A percentile compares a stretch with the other conserved stretches of the same genome.
These are phyloP conservation scores for Peromyscus maniculatus DNA, from an alignment of 2,113 vertebrate species.

Conservation along the genomic window DNA sequence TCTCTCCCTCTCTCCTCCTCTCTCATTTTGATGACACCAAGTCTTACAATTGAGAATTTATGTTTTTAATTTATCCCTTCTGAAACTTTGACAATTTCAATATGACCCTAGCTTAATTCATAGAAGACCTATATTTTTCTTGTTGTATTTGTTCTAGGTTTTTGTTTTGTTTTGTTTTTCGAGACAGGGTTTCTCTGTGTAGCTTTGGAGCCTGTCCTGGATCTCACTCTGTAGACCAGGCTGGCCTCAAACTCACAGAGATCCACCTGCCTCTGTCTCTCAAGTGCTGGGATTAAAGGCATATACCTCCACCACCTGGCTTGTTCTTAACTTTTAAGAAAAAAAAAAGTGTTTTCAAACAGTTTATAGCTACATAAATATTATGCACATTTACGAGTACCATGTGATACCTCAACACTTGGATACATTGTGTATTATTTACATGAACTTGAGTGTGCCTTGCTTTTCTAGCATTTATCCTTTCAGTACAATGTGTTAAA, in stretches of 20 bases:
- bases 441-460: neutral
- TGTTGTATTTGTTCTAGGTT: constrained; percentile 13
- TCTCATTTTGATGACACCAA: constrained; percentile 10
- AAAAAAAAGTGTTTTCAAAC: neutral
- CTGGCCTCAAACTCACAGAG: too few species aligned
- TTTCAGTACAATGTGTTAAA: neutral
- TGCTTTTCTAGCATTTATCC: neutral
- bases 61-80: neutral
- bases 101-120: constrained; percentile 4
- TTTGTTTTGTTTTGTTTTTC: too few species aligned
- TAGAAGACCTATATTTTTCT: constrained; percentile 7
- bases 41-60: neutral
- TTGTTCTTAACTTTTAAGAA: neutral
- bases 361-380: neutral
- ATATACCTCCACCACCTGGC: too few species aligned
- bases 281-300: too few species aligned
- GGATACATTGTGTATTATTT: neutral
- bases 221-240: too few species aligned
- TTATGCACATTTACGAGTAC: neutral
- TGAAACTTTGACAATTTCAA: constrained; percentile 25
- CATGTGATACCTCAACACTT: neutral
- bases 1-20: neutral
- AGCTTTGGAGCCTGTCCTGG: too few species aligned
- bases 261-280: too few species aligned
- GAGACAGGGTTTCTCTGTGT: too few species aligned